These are phyloP conservation scores for Acanthoscelides obtectus DNA, from an alignment of 2,888 invertebrate genomes.

Conservation along the genomic window DNA sequence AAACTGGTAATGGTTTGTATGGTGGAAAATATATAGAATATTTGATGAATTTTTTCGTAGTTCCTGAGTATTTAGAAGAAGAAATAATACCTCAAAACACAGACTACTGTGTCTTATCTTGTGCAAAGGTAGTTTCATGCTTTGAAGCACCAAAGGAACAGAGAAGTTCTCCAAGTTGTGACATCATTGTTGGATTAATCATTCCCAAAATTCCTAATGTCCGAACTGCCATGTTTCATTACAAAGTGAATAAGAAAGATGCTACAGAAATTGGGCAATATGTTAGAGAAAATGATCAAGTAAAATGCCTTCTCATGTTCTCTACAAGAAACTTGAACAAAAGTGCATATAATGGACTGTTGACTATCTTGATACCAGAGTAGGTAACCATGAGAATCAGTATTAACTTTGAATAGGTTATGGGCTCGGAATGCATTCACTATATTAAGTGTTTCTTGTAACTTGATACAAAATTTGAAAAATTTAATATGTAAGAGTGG, in stretches of 20 bases:
- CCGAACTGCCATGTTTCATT: slow-evolving; percentile 31
- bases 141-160: slow-evolving; percentile 22
- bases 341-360: slow-evolving; percentile 17
- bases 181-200: slow-evolving; percentile 31
- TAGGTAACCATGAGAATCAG: too few species aligned
- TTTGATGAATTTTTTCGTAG: slow-evolving; percentile 18
- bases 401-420: too few species aligned
- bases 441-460: too few species aligned
- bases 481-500: too few species aligned
- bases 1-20: slow-evolving; percentile 14
- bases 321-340: slow-evolving; percentile 24
- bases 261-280: slow-evolving; percentile 16
- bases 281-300: slow-evolving; percentile 27
- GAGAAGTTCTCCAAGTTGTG: slow-evolving; percentile 16
- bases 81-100: slow-evolving; percentile 31
- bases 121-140: slow-evolving; percentile 32
- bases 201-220: slow-evolving; percentile 36
- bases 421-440: too few species aligned
- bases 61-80: slow-evolving; percentile 35
- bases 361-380: slow-evolving; percentile 28
- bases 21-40: too few species aligned
- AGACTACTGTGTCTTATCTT: slow-evolving; percentile 34
- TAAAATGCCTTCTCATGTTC: slow-evolving; percentile 34
- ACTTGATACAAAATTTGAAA: too few species aligned
- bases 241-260: slow-evolving; percentile 25